Evolutionary conservation across 37 sponge, comb jelly and placozoan species (phyloP), one percentile per base, ranked within the genome.

Genomic region (Halichondria panicea): DNA sequence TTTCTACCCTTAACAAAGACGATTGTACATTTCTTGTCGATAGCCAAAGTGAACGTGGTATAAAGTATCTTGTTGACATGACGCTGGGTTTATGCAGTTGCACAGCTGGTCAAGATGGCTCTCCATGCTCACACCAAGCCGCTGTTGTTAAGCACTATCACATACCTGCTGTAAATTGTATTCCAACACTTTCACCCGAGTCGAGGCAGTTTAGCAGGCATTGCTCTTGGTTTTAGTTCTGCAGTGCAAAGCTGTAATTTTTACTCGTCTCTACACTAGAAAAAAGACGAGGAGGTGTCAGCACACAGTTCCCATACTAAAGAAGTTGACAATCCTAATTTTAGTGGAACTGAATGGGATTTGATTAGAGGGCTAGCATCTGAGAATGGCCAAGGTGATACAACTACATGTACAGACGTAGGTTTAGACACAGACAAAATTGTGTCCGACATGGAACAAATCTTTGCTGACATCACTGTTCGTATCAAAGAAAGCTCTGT

Each of bases 211-310:
- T 21, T 58, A 58, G 60, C 60, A 25, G n/a, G 12, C 27, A 58
- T 58, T 58, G 60, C 60, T 27, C 12, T 58, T 24, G 60, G 60
- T 58, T 27, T 27, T 27, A 21, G n/a, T n/a, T n/a, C n/a, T 25
- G 27, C 60, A 8, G 60, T n/a, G n/a, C 60, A 58, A 58, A n/a
- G n/a, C 60, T 27, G n/a, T 7, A 58, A 24, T 58, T 58, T 58
- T 58, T 58, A 58, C 60, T n/a, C 60, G 12, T 58, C 60, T 58
- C 60, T 58, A 25, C 60, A 58, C n/a, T 27, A 58, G 27, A 58
- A 58, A 27, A 58, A 58, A 27, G 6, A 58, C n/a, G 24, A 58
- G 60, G 24, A n/a, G n/a, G 8, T 27, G 12, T 58, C 27, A n/a
- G 27, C 15, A 21, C 25, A 21, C 60, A 58, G 60, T 25, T 58